Base-by-base conservation (phyloP, 2,797 vertebrate species). In the Triplophysa bombifrons region DNA sequence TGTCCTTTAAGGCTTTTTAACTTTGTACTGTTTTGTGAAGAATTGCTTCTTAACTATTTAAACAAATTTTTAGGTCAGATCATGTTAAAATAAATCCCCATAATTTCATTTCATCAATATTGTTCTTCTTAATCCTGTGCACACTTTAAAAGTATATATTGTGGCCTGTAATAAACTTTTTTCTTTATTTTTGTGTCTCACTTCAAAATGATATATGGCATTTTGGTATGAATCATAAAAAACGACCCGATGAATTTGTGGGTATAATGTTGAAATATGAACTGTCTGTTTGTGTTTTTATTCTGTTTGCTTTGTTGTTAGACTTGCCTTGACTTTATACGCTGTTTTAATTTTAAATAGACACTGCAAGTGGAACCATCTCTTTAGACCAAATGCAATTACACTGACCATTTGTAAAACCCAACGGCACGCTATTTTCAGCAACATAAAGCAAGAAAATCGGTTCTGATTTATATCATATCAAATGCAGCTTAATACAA, bases 381-480 rank as follows among this genome's bases (percentile, higher is more conserved):
- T 74, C 27, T 64, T 20, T 17, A 65, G 64, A 65, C 10, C 4
- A 20, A 65, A 65, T 53, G 30, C 30, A 53, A 65, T 65, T 65
- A 65, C 60, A 74, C 44, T 61, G 22, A 22, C 25, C 22, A 73
- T 73, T 60, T 60, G 16, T 27, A 38, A 74, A 63, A 30, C 60
- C 41, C 34, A 64, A 51, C 17, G 1, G 16, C 44, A 44, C 27
- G 17, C 41, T 64, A 46, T 53, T 53, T 46, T 76, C 16, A 46
- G 34, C 25, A 41, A 38, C 16, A 68, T 46, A 56, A 66, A 66
- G 44, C 17, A 46, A 1, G 27, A 12, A 3, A 68, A 34, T 34
- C 11, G 16, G 63, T 58, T 10, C 13, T 68, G 38, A 68, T 76
- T 58, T 48, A 68, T 77, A 44, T 77, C 55, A 38, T 46, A 76